Conservation (phyloP, 2,113 vertebrate genomes). For the Labeo rohita region DNA sequence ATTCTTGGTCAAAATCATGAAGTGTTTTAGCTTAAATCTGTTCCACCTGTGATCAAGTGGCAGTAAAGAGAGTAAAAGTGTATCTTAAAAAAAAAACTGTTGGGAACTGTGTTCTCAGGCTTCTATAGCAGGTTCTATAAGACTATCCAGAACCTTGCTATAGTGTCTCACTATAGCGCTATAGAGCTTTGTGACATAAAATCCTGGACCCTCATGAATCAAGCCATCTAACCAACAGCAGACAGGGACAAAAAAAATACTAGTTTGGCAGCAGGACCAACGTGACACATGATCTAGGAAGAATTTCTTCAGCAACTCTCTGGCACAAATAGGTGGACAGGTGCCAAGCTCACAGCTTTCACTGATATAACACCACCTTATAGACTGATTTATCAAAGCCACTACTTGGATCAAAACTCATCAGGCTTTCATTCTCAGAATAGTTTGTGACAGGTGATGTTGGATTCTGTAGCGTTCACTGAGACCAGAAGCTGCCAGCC, state of each 20-base stretch:
- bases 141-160: constrained; percentile 70
- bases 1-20: background rate
- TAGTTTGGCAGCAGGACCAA: constrained; percentile 58
- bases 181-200: constrained; percentile 74
- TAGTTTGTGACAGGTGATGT: background rate
- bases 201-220: constrained; percentile 70
- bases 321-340: constrained; percentile 59
- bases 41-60: background rate
- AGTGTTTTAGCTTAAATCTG: background rate
- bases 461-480: background rate
- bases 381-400: background rate
- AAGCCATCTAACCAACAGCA: constrained; percentile 56
- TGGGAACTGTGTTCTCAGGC: background rate
- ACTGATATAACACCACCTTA: constrained; percentile 38
- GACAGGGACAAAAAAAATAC: constrained; percentile 25
- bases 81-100: too few species aligned
- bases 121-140: constrained; percentile 39
- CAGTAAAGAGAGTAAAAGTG: background rate
- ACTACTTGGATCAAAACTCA: background rate
- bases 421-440: background rate
- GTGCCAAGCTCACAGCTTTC: constrained; percentile 65
- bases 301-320: constrained; percentile 70
- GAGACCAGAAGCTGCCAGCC: constrained; percentile 11
- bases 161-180: constrained; percentile 74
- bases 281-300: constrained; percentile 71